phyloP scores from a whole-genome alignment of 1,140 invertebrate species.

The Meloidogyne floridensis region DNA sequence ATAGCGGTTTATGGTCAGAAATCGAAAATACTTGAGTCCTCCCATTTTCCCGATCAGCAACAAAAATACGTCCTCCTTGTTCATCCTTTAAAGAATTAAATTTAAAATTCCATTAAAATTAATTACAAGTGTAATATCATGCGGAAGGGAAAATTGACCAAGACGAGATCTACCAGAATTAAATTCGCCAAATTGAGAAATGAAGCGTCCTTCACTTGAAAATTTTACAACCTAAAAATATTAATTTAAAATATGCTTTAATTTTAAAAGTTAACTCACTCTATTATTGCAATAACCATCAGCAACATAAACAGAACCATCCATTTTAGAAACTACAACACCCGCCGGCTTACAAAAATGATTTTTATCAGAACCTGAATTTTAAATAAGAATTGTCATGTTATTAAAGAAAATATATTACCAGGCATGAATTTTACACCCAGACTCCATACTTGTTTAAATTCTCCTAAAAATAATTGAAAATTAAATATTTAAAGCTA shows the following conservation, averaged over 20 bases:
- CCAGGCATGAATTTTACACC: conserved; percentile 78
- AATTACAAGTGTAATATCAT: conserved; percentile 76
- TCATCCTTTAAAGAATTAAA: conserved; percentile 69
- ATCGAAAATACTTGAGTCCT: conserved; percentile 77
- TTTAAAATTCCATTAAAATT: background rate
- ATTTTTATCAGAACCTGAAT: conserved; percentile 7
- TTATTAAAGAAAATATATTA: conserved; percentile 82
- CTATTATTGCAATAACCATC: conserved; percentile 86
- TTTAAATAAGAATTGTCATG: background rate
- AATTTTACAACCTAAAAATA: conserved; percentile 79
- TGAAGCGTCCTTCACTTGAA: conserved; percentile 71
- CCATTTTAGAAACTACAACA: conserved; percentile 77
- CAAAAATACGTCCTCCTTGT: conserved; percentile 77
- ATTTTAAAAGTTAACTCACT: conserved; percentile 1
- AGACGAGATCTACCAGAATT: conserved; percentile 42
- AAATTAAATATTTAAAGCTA: background rate
- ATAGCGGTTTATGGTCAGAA: conserved; percentile 40
- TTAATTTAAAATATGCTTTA: too few relatives aligned
- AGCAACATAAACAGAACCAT: conserved; percentile 86
- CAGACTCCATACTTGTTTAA: conserved; percentile 66
- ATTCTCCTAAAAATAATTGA: conserved; percentile 47
- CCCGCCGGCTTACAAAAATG: conserved; percentile 73
- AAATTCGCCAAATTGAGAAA: conserved; percentile 53
- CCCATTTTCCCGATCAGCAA: conserved; percentile 88
- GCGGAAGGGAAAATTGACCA: conserved; percentile 77